Evolutionary conservation across 2,888 invertebrate species (phyloP).

Genomic region (Chloroclysta siterata): DNA sequence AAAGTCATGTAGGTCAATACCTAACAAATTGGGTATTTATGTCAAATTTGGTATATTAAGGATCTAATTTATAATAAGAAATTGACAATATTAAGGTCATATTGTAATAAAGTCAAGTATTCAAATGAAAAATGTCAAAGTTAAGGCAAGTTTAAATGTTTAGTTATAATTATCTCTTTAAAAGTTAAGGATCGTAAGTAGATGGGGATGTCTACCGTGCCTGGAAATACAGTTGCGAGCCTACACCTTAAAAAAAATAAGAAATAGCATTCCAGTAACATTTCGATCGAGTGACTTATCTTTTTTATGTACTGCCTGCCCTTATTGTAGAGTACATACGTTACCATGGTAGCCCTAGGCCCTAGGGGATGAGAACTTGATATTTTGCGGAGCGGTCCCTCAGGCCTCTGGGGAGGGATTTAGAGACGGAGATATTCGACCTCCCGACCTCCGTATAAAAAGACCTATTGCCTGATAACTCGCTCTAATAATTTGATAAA

Average conservation of each 20-base stretch:
- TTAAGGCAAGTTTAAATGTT: no score
- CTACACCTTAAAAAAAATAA: neutral
- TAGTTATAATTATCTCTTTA: no score
- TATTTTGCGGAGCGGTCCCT: conserved; percentile 40
- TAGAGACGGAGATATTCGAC: conserved; percentile 42
- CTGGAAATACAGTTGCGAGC: no score
- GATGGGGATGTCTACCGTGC: no score
- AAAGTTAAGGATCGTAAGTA: no score
- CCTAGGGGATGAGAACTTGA: conserved; percentile 39
- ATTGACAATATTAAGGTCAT: no score
- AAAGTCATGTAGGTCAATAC: no score
- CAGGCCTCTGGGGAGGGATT: conserved; percentile 40
- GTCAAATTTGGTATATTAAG: no score
- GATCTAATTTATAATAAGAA: no score
- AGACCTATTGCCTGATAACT: conserved; percentile 41
- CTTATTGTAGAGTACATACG: conserved; percentile 10
- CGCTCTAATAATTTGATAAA: conserved; percentile 39
- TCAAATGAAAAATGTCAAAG: no score
- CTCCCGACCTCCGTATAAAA: conserved; percentile 41
- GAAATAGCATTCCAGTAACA: neutral
- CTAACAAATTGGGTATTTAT: no score
- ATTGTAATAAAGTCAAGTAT: no score
- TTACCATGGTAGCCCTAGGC: conserved; percentile 29
- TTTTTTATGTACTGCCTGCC: conserved; percentile 1
- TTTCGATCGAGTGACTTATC: neutral